These are phyloP conservation scores for Calameuta idolon DNA, from an alignment of 2,888 invertebrate genomes.

Conservation along the genomic window DNA sequence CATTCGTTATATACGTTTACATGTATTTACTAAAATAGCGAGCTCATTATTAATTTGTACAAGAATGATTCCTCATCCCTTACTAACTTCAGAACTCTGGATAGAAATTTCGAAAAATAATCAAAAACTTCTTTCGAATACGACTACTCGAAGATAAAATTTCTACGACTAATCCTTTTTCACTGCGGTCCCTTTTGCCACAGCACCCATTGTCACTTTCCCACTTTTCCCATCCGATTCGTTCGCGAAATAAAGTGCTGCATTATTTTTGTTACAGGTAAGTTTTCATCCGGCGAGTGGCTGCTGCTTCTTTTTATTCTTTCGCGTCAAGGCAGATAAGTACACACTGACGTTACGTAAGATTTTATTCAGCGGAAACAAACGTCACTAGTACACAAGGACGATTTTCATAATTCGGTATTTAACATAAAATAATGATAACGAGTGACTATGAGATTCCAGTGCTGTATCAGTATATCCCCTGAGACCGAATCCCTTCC, in stretches of 20 bases:
- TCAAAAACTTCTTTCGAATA: not conserved
- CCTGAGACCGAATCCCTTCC: not conserved
- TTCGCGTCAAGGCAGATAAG: not conserved
- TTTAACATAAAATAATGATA: not conserved
- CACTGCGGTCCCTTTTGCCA: not conserved
- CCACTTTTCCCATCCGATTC: not conserved
- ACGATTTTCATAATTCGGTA: not conserved
- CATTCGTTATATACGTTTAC: not conserved
- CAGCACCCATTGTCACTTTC: not conserved
- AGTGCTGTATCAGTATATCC: not conserved
- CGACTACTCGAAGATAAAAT: not conserved
- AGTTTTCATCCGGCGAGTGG: not conserved
- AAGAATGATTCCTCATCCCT: not conserved
- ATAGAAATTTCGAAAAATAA: not conserved
- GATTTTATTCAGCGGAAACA: not conserved
- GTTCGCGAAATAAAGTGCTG: not conserved
- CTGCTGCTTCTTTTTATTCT: not conserved
- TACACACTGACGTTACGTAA: not conserved
- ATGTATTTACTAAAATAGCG: not conserved
- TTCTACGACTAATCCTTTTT: not conserved
- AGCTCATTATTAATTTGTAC: not conserved
- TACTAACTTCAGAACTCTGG: not conserved
- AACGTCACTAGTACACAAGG: not conserved
- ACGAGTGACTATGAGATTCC: not conserved
- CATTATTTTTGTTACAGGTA: not conserved